Conservation (phyloP, 2,797 vertebrate species). For the Denticeps clupeoides region DNA sequence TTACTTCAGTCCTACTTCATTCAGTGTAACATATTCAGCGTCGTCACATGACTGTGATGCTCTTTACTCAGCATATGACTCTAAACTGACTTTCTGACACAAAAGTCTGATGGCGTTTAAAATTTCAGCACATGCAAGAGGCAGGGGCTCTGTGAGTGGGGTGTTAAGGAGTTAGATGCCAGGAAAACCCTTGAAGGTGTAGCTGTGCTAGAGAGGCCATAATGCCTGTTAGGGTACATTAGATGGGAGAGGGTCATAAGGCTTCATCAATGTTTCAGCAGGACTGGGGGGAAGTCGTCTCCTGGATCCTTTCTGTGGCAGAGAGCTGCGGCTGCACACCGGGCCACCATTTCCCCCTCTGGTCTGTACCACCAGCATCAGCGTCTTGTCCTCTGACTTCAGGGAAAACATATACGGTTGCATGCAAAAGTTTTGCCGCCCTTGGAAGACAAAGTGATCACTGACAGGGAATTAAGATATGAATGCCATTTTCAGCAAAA, state of each 20-base stretch:
- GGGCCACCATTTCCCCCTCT: background rate
- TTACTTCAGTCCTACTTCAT: too few species aligned
- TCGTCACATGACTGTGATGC: too few species aligned
- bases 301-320: background rate
- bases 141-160: constrained; percentile 14
- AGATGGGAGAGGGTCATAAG: constrained; percentile 51
- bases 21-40: too few species aligned
- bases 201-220: constrained; percentile 55
- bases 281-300: constrained; percentile 7
- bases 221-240: constrained; percentile 64
- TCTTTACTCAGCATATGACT: too few species aligned
- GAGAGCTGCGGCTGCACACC: background rate
- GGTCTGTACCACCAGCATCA: background rate
- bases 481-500: too few species aligned
- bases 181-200: constrained; percentile 51
- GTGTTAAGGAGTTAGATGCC: constrained; percentile 66
- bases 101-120: too few species aligned
- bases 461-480: too few species aligned
- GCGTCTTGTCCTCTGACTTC: background rate
- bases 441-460: too few species aligned
- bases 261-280: constrained; percentile 62
- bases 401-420: constrained; percentile 4
- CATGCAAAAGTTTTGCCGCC: too few species aligned
- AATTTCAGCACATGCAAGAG: background rate
- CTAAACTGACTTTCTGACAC: too few species aligned